Percentiles rank a stretch among this genome's conserved stretches.
These are phyloP conservation scores for Eptesicus fuscus DNA, from an alignment of 2,113 vertebrate species.

Conservation along the genomic window DNA sequence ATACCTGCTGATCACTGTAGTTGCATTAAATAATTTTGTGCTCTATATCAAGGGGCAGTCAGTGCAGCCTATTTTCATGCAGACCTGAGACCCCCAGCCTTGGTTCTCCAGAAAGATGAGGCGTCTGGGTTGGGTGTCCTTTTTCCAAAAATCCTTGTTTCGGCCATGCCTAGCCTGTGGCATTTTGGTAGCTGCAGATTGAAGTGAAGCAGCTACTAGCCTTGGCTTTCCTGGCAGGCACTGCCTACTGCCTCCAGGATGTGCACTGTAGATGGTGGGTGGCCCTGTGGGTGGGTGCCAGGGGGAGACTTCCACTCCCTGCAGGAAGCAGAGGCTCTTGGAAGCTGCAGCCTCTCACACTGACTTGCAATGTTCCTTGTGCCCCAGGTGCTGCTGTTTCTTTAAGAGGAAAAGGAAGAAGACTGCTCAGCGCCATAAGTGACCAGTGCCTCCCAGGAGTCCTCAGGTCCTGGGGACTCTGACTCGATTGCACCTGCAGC, in stretches of 20 bases:
- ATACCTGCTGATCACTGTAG: background rate
- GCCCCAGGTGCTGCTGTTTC: conserved; percentile 99
- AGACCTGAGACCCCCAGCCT: background rate
- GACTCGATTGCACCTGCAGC: conserved; percentile 77
- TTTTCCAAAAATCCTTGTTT: background rate
- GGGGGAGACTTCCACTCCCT: background rate
- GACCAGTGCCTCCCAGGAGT: conserved; percentile 84
- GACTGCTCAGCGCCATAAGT: conserved; percentile 96
- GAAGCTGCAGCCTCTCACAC: accelerated
- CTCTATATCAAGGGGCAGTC: background rate
- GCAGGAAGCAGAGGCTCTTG: background rate
- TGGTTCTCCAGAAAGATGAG: background rate
- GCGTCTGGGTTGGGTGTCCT: background rate
- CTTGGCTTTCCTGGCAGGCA: conserved; percentile 15
- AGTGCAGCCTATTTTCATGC: background rate
- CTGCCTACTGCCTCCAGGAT: background rate
- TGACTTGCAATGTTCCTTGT: conserved; percentile 78
- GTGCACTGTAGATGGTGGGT: background rate
- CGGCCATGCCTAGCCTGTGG: background rate
- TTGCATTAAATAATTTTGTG: background rate
- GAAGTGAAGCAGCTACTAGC: background rate
- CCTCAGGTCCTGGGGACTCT: conserved; percentile 74
- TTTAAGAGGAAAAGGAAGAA: conserved; percentile 99
- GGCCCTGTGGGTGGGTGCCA: background rate
- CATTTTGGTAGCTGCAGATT: background rate